These are phyloP conservation scores for Leuciscus waleckii DNA, from an alignment of 2,797 vertebrate genomes.

Conservation along the genomic window DNA sequence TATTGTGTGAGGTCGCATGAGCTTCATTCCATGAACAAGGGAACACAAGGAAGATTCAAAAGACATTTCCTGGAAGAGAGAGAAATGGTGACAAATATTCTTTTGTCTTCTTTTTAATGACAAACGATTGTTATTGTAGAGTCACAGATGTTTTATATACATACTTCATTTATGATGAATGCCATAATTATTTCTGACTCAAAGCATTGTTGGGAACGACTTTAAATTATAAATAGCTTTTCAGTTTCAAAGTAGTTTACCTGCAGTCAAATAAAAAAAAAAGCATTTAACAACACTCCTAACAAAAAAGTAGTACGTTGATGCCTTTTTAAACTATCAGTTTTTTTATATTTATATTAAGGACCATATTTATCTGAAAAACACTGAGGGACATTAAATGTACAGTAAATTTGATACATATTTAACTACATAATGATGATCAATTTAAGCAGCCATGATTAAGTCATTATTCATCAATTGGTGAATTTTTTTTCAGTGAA, in stretches of 20 bases:
- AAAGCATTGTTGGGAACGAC: not conserved
- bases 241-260: not conserved
- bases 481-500: not conserved
- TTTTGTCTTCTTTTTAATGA: not conserved
- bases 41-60: constrained; percentile 6
- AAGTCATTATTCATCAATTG: not conserved
- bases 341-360: not conserved
- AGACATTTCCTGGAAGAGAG: constrained; percentile 23
- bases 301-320: not conserved
- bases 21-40: constrained; percentile 10
- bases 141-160: not conserved
- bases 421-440: not conserved
- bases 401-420: not conserved
- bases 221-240: not conserved
- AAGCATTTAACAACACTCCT: not conserved
- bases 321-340: not conserved
- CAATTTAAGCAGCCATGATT: not conserved
- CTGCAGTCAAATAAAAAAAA: not conserved
- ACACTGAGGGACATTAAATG: not conserved
- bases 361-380: not conserved
- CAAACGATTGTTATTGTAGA: not conserved
- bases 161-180: not conserved
- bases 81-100: constrained; percentile 9
- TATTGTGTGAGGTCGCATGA: constrained; percentile 29
- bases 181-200: not conserved